A percentile compares a stretch with the other conserved stretches of the same genome.
phyloP scores from a whole-genome alignment of 92 coral and sea anemone species.

The Paramuricea clavata region DNA sequence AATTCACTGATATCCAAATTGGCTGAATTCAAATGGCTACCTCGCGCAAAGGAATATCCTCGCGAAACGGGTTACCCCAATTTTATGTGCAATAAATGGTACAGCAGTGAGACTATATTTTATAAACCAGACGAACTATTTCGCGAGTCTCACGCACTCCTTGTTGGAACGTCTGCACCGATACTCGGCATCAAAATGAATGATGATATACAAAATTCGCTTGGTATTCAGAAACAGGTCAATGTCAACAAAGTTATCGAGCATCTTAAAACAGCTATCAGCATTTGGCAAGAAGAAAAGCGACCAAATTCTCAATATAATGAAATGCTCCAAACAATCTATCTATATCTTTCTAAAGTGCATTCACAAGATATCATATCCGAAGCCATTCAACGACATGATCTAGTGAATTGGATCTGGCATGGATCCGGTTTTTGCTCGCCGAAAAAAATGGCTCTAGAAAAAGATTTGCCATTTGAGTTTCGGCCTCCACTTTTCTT shows the following conservation, averaged over 20 bases:
- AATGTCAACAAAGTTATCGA: conserved; percentile 71
- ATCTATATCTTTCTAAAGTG: conserved; percentile 73
- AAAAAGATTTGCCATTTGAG: conserved; percentile 64
- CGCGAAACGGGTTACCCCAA: conserved; percentile 23
- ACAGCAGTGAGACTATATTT: neutral
- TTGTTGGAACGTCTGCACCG: conserved; percentile 57
- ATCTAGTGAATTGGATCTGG: conserved; percentile 88
- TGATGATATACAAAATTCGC: conserved; percentile 70
- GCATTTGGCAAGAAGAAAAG: conserved; percentile 66
- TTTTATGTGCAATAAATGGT: conserved; percentile 45
- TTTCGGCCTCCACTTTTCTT: conserved; percentile 76
- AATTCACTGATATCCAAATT: conserved; percentile 8
- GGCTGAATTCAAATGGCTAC: conserved; percentile 34
- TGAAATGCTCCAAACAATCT: conserved; percentile 80
- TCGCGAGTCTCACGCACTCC: conserved; percentile 23
- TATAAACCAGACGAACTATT: conserved; percentile 40
- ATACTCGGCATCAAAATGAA: conserved; percentile 53
- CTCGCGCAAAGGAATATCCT: conserved; percentile 40
- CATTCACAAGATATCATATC: conserved; percentile 52
- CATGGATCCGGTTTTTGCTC: conserved; percentile 83
- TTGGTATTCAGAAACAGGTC: conserved; percentile 85
- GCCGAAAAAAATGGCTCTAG: conserved; percentile 80
- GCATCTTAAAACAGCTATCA: conserved; percentile 77
- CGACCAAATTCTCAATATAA: conserved; percentile 78
- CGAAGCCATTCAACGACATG: conserved; percentile 54